phyloP scores from a whole-genome alignment of 2,888 invertebrate genomes.

The Conus canariensis region DNA sequence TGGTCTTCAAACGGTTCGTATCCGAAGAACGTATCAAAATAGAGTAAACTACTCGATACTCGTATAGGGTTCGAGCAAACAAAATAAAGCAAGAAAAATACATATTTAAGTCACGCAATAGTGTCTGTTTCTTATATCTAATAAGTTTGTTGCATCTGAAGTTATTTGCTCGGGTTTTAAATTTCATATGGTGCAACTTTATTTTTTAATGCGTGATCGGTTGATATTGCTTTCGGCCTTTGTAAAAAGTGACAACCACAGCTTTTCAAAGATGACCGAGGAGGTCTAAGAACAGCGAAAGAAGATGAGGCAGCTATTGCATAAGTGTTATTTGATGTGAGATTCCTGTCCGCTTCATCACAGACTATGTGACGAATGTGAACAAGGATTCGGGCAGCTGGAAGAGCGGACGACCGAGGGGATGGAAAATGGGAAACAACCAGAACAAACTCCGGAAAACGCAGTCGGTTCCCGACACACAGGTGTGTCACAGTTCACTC shows the following conservation, averaged over 20 bases:
- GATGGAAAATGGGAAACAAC: constrained; percentile 67
- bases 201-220: neutral
- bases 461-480: constrained; percentile 71
- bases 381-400: neutral
- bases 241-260: constrained; percentile 20
- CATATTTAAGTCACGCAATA: neutral
- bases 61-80: neutral
- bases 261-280: constrained; percentile 21
- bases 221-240: neutral
- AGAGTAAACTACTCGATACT: neutral
- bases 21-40: neutral
- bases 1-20: neutral
- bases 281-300: neutral
- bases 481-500: constrained; percentile 54
- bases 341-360: neutral
- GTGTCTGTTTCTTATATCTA: too few relatives aligned
- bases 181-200: neutral
- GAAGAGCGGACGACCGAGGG: neutral
- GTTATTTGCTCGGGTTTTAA: neutral
- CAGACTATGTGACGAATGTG: constrained; percentile 4
- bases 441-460: constrained; percentile 70
- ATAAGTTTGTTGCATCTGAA: too few relatives aligned
- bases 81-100: neutral
- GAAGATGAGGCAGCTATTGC: too few relatives aligned
- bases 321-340: neutral